Evolutionary conservation across 2,888 invertebrate species (phyloP).

Genomic region (Sclerodermus sp.): DNA sequence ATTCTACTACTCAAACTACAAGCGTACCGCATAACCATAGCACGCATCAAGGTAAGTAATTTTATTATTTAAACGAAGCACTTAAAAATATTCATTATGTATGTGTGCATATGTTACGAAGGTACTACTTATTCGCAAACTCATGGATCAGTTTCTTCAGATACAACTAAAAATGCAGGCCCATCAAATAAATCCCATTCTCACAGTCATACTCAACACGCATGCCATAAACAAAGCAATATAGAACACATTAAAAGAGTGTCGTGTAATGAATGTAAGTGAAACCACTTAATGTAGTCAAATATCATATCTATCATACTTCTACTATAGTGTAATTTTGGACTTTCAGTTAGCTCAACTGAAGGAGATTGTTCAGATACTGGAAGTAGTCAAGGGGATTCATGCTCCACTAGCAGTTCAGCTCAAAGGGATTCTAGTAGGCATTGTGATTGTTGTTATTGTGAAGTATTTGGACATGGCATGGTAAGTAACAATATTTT

Average conservation of each 20-base stretch:
- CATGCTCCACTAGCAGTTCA: constrained; percentile 52
- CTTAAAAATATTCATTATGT: background rate
- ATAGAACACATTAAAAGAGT: constrained; percentile 53
- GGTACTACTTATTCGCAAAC: constrained; percentile 44
- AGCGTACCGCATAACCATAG: constrained; percentile 39
- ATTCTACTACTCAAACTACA: constrained; percentile 53
- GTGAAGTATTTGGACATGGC: constrained; percentile 79
- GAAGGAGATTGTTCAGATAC: constrained; percentile 55
- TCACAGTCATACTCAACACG: constrained; percentile 42
- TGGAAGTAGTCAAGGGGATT: constrained; percentile 52
- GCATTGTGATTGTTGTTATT: constrained; percentile 75
- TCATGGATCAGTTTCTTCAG: constrained; percentile 36
- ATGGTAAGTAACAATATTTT: constrained; percentile 55
- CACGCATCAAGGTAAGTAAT: constrained; percentile 42
- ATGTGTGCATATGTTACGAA: constrained; percentile 10
- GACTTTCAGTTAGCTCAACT: constrained; percentile 41
- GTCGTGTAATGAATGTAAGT: constrained; percentile 50
- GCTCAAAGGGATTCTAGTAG: constrained; percentile 50
- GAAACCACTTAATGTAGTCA: constrained; percentile 17
- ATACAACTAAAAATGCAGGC: constrained; percentile 36
- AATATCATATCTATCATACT: constrained; percentile 7
- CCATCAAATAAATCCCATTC: constrained; percentile 39
- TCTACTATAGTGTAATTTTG: constrained; percentile 1
- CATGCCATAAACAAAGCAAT: constrained; percentile 50
- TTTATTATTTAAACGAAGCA: constrained; percentile 4